Base-by-base conservation (phyloP, 2,113 vertebrate genomes). In the Hemiscyllium ocellatum region DNA sequence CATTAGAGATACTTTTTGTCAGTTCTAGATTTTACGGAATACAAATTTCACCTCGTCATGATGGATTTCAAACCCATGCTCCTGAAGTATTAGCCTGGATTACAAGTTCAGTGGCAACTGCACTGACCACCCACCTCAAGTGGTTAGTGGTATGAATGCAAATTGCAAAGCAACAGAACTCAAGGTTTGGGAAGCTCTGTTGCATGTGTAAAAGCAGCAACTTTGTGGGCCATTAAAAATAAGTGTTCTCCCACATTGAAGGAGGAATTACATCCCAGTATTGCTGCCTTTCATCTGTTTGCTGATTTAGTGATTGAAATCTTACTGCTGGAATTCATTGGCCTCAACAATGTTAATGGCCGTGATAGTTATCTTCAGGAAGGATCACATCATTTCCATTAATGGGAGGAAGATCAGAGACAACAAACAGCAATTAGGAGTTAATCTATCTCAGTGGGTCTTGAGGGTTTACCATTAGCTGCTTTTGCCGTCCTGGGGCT, bases 391-490 rank as follows among this genome's bases (percentile, higher is more conserved):
- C 29, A 33, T 91, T 91, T 66, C 15, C 61, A 37, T 65, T 91
- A 91, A 90, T 61, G 26, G 86, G 86, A 66, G 89, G 89, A 37
- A 65, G 89, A 66, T 91, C 66, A 91, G 61, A 66, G 33, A 66
- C 89, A 91, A 37, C 33, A 66, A 65, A 66, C n/a, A 91, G n/a
- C 89, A 66, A 66, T 91, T 91, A 91, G 61, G 33, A 91, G 89
- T 22, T 65, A 37, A 66, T 66, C 56, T 65, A 8, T 37, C 89
- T 66, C 61, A 2, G 1, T 91, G 61, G 86, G 17, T 42, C 37
- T 37, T 37, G 33, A 91, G 33, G 33, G 33, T 66, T 91, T 66
- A 65, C n/a, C 6, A 19, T 20, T 1, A 91, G 26, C 17, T 91
- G 33, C 33, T 91, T 61, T 91, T 91, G 20, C 22, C 7, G 8